Evolutionary conservation across 2,113 vertebrate genomes (phyloP).

Genomic region (Eudyptes chrysolophus): DNA sequence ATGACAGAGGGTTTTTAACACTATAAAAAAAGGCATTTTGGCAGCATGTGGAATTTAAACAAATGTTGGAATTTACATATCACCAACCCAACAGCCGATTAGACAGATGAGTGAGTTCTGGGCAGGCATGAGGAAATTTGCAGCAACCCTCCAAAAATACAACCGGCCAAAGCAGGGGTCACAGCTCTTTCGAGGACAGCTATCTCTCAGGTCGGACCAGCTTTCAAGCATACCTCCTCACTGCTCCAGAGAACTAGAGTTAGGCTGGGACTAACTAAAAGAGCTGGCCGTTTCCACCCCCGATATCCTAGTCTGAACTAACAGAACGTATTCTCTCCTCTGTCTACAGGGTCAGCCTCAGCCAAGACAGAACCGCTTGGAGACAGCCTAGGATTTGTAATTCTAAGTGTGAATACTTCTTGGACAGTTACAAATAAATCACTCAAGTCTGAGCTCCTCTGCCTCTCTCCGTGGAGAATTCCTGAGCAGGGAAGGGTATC

Average conservation of each 20-base stretch:
- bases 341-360: neutral
- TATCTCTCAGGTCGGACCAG: neutral
- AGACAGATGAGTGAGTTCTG: neutral
- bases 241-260: neutral
- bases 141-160: neutral
- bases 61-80: constrained; percentile 39
- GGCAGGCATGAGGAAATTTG: neutral
- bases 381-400: neutral
- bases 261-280: neutral
- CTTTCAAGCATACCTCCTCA: neutral
- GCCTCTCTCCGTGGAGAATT: neutral
- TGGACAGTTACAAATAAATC: neutral
- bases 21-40: neutral
- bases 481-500: neutral
- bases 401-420: neutral
- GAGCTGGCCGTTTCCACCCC: neutral
- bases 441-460: neutral
- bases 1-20: neutral
- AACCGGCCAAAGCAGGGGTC: neutral
- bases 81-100: neutral
- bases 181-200: neutral
- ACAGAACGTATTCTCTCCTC: neutral
- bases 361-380: neutral
- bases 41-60: neutral
- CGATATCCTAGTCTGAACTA: neutral